A percentile compares a stretch with the other conserved stretches of the same genome.
These are phyloP conservation scores for Reticulitermes lucifugus DNA, from an alignment of 2,888 invertebrate genomes.

Conservation along the genomic window DNA sequence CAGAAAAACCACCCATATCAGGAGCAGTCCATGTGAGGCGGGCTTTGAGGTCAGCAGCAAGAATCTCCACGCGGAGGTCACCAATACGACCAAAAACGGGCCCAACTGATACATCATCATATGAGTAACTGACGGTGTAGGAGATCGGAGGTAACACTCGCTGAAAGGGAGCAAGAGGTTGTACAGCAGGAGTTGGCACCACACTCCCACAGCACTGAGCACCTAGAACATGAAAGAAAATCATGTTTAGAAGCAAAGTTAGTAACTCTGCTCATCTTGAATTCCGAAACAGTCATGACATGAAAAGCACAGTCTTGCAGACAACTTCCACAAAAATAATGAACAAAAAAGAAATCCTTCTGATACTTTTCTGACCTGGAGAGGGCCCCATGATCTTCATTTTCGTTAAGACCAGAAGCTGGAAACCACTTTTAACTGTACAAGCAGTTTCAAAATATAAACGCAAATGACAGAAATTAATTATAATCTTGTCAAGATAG, in stretches of 20 bases:
- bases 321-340: no score
- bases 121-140: conserved; percentile 60
- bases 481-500: no score
- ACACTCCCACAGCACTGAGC: conserved; percentile 69
- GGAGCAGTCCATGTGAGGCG: conserved; percentile 72
- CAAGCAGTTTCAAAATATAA: no score
- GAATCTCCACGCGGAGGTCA: conserved; percentile 66
- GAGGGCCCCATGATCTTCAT: no score
- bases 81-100: conserved; percentile 67
- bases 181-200: conserved; percentile 64
- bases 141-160: conserved; percentile 66
- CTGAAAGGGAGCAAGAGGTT: conserved; percentile 67
- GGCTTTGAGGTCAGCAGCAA: conserved; percentile 65
- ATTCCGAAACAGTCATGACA: no score
- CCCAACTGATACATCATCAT: conserved; percentile 60
- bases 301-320: no score
- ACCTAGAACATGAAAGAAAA: conserved; percentile 55
- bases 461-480: no score
- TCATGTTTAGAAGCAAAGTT: background rate
- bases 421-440: no score
- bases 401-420: no score
- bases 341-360: no score
- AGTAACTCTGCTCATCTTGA: no score
- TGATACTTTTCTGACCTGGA: no score
- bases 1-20: conserved; percentile 67